Evolutionary conservation across 2,113 vertebrate genomes (phyloP), one percentile per base, ranked within the genome.

Genomic region (Phasianus colchicus): DNA sequence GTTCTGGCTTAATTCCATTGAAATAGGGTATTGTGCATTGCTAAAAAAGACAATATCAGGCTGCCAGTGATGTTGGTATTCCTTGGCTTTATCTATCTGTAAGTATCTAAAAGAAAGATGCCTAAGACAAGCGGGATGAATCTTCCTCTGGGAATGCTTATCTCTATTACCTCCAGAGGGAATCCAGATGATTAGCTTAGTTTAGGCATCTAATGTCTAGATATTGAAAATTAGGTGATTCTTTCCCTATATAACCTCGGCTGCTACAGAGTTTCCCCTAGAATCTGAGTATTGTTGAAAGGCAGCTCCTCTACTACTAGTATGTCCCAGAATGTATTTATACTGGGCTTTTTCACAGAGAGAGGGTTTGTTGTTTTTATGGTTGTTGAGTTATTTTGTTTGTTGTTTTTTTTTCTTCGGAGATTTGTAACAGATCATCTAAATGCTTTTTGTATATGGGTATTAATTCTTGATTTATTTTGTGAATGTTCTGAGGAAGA

Each of bases 401-500:
- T 65, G 40, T 54, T 42, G 16, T 48, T 40, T 29, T 40, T 40
- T n/a, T 42, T 47, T 11, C 24, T 72, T 85, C 47, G 70, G 64
- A 89, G 32, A 55, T 72, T 87, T 89, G 85, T 91, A 95, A 89
- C 42, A 88, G 64, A 55, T 76, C 64, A 83, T 91, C 69, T 88
- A 91, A 89, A 87, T 88, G 65, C 52, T 91, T 85, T 90, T 92
- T 77, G 79, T 96, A 77, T 80, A 57, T 93, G 87, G 54, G 24
- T 93, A 89, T 83, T 52, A 93, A 77, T 93, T 96, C 60, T 63
- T 85, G 76, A 77, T 83, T 67, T 18, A 47, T 86, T 16, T 17
- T 93, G 75, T 93, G 87, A 76, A 92, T 95, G 85, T 92, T 89
- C 82, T 80, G 71, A 89, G 85, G 79, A 95, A 93, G 82, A 91